phyloP scores from a whole-genome alignment of 2,113 vertebrate species.

The Tragelaphus scriptus region DNA sequence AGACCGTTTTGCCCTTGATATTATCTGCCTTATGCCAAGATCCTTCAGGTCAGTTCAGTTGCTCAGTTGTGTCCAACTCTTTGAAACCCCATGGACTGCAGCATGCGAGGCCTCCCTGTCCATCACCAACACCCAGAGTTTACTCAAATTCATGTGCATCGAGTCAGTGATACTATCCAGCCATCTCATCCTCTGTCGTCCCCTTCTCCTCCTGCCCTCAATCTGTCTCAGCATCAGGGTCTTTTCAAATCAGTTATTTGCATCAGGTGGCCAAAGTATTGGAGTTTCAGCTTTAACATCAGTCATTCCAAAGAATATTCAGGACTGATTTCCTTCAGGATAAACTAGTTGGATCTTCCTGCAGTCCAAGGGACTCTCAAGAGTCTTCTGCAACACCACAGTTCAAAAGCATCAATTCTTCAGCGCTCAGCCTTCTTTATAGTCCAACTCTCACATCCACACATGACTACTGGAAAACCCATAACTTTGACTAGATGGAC shows the following conservation, averaged over 20 bases:
- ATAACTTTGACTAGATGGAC: neutral
- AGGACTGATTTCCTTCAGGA: neutral
- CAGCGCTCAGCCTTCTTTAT: rapidly evolving
- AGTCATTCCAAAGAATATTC: neutral
- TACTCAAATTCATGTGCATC: neutral
- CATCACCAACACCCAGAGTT: neutral
- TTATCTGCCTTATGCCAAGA: neutral
- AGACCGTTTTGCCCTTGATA: neutral
- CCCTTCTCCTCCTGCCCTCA: neutral
- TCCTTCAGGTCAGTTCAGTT: neutral
- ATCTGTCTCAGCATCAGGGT: neutral
- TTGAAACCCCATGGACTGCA: neutral
- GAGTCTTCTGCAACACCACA: neutral
- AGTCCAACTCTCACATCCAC: neutral
- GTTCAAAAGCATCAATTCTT: neutral
- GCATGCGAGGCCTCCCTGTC: neutral
- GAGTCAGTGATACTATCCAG: rapidly evolving
- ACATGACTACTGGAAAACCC: neutral
- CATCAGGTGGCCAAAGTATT: neutral
- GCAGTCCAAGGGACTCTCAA: neutral
- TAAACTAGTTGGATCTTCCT: neutral
- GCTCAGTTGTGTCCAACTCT: neutral
- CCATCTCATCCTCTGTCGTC: neutral
- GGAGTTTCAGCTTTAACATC: neutral
- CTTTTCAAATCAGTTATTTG: neutral